Conservation (phyloP, 2,797 vertebrate genomes). For the Rhodeus uyekii region DNA sequence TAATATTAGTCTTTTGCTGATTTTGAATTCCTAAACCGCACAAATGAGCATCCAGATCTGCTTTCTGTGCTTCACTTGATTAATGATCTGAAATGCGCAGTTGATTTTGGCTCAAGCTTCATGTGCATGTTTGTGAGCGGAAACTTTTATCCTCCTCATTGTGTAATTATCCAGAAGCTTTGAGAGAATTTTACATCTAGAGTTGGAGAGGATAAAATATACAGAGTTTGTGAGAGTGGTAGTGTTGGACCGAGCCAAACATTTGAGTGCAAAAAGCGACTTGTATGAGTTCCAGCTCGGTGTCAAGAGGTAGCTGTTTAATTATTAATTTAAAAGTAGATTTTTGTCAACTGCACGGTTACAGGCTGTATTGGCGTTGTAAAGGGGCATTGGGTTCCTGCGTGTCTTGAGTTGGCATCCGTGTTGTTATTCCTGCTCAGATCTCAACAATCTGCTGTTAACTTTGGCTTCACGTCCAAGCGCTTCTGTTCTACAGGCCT, state of each 20-base stretch:
- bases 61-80: neutral
- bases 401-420: slow-evolving; percentile 2
- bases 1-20: neutral
- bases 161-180: slow-evolving; percentile 5
- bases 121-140: neutral
- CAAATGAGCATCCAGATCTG: neutral
- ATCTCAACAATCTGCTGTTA: slow-evolving; percentile 38
- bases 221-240: neutral
- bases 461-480: slow-evolving; percentile 48
- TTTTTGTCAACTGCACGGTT: neutral
- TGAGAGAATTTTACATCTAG: neutral
- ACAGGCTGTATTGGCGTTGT: neutral
- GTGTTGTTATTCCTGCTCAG: slow-evolving; percentile 18
- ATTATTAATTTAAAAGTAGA: neutral
- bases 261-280: neutral
- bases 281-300: neutral
- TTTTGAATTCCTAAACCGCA: neutral
- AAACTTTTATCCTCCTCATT: neutral
- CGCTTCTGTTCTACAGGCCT: slow-evolving; percentile 34
- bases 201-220: neutral
- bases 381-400: slow-evolving; percentile 5
- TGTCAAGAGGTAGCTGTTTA: neutral
- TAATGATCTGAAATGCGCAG: neutral
- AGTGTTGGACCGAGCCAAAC: neutral
- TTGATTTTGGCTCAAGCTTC: neutral